These are phyloP conservation scores for Campoletis sonorensis DNA, from an alignment of 1,140 invertebrate species.

Conservation along the genomic window DNA sequence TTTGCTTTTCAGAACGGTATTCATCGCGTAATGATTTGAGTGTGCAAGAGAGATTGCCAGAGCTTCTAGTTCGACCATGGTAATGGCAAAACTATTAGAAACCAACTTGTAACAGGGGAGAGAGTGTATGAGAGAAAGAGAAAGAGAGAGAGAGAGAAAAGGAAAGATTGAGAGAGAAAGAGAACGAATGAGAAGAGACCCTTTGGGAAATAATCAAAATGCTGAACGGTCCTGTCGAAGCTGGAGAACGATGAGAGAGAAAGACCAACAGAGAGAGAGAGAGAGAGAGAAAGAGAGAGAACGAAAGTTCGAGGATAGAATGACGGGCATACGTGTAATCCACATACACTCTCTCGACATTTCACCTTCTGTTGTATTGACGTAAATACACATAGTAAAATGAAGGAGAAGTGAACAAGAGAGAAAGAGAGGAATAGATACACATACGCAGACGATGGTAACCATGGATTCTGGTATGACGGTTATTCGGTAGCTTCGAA, in stretches of 20 bases:
- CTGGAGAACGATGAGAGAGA: slow-evolving; percentile 35
- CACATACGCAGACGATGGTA: background rate
- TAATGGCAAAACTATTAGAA: slow-evolving; percentile 42
- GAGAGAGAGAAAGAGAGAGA: too few relatives aligned
- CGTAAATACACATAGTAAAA: slow-evolving; percentile 13
- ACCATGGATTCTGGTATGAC: slow-evolving; percentile 29
- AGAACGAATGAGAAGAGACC: background rate
- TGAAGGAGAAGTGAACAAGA: background rate
- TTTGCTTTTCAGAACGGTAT: background rate
- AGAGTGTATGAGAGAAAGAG: background rate
- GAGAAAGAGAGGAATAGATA: slow-evolving; percentile 23
- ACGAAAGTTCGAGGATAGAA: background rate
- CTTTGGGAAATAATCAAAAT: slow-evolving; percentile 54
- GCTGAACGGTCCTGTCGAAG: slow-evolving; percentile 49
- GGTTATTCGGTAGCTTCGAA: slow-evolving; percentile 35
- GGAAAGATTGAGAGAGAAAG: background rate
- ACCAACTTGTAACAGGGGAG: slow-evolving; percentile 21
- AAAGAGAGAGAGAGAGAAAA: too few relatives aligned
- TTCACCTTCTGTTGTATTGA: background rate
- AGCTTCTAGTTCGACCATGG: background rate
- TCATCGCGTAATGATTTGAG: background rate
- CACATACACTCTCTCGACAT: background rate
- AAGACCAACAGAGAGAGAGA: slow-evolving; percentile 12
- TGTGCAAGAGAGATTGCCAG: background rate
- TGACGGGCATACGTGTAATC: slow-evolving; percentile 7